A percentile compares a stretch with the other conserved stretches of the same genome.
Conservation (phyloP, 2,113 vertebrate species). For the Ptilonorhynchus violaceus region DNA sequence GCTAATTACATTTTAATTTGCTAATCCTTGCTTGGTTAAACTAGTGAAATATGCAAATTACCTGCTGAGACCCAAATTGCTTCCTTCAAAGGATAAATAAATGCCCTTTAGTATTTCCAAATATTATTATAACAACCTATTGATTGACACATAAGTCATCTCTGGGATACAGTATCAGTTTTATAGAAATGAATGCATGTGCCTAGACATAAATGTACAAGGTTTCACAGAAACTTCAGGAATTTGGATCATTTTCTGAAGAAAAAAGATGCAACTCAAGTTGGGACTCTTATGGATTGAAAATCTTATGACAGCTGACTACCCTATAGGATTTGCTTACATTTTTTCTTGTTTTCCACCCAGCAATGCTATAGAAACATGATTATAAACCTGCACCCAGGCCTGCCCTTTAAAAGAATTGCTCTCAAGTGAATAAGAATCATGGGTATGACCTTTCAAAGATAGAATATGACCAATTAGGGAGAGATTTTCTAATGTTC, state of each 20-base stretch:
- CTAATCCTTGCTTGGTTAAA: slow-evolving; percentile 67
- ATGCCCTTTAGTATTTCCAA: slow-evolving; percentile 27
- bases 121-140: slow-evolving; percentile 32
- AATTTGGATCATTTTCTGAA: neutral
- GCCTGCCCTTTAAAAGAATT: slow-evolving; percentile 13
- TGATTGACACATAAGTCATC: slow-evolving; percentile 31
- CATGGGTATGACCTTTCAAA: slow-evolving; percentile 45
- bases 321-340: neutral
- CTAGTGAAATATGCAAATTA: slow-evolving; percentile 66
- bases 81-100: slow-evolving; percentile 69
- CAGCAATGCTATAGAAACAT: neutral
- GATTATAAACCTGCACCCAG: neutral
- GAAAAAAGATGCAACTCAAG: neutral
- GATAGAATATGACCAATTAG: slow-evolving; percentile 16
- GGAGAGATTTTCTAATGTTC: neutral
- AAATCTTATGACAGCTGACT: neutral
- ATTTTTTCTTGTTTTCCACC: neutral
- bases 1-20: slow-evolving; percentile 71
- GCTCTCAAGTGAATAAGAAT: slow-evolving; percentile 8
- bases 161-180: neutral
- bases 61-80: slow-evolving; percentile 51
- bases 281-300: neutral
- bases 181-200: neutral
- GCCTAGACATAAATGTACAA: neutral
- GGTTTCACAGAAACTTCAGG: neutral